Base-by-base conservation (phyloP, 2,888 invertebrate species). In the Aphidius colemani region DNA sequence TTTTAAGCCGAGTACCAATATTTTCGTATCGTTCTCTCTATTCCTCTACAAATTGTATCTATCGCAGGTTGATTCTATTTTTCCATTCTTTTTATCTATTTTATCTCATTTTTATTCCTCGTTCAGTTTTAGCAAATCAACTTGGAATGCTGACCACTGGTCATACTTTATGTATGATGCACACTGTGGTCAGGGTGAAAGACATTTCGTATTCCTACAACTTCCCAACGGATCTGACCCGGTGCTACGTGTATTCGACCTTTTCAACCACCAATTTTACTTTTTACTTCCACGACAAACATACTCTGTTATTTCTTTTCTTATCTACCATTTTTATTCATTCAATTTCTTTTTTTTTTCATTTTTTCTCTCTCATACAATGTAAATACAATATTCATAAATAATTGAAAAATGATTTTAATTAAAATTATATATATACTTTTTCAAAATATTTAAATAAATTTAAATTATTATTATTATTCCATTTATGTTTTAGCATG, bases 111-210 rank as follows among this genome's bases (percentile, higher is more conserved):
- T 57, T 13, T 59, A 46, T 56, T 46, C 40, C 39, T 61, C 59
- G 41, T 44, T 65, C 53, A 51, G 44, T 41, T 49, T 59, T 63
- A 59, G 51, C 61, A 61, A 64, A 64, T 61, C 61, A 64, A 64
- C 64, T 61, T 55, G 61, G 51, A 61, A 59, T 64, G 67, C 68
- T 67, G 70, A 67, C 70, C 69, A 69, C 65, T 69, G 75, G 76
- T 79, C 80, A 78, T 81, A 79, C 75, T 76, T 81, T 81, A 81
- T 79, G 80, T 78, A 80, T 75, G 74, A 74, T 76, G 73, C 74
- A 73, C 68, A 30, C 30, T 30, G 30, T 30, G 53, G 50, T 60
- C 60, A 45, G 63, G 59, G 9, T 48, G 50, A 53, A 66, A 58
- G 59, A 44, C 57, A 65, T 80, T 82, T 81, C 74, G 82, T 82